Evolutionary conservation across 2,113 vertebrate species (phyloP), one percentile per base, ranked within the genome.

Genomic region (Zonotrichia leucophrys): DNA sequence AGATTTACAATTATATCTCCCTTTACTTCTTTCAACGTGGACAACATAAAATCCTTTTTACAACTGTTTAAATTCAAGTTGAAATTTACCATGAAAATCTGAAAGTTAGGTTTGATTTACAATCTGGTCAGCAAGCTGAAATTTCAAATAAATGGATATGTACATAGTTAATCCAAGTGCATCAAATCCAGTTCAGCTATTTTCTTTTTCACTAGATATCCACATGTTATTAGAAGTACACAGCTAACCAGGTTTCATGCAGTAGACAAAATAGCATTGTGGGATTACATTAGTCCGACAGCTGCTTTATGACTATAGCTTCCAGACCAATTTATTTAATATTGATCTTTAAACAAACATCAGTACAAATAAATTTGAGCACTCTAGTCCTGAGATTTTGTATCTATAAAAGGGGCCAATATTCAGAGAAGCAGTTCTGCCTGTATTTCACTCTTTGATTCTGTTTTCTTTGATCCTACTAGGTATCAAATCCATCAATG

Each of bases 291-390:
- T 98, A 98, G 98, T 98, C 98, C 92, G 87, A 98, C 98, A 98
- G 98, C 98, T 98, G 98, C 98, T 98, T 98, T 98, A 98, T 98
- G 98, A 98, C 98, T 98, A 97, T 97, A 98, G 98, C 98, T 98
- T 98, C 98, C 98, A 98, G 98, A 98, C 98, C 98, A 98, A 98
- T 98, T 98, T 98, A 98, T 98, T 98, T 98, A 98, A 98, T 98
- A 98, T 98, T 98, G 98, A 98, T 98, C 98, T 98, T 98, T 98
- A 98, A 98, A 98, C 98, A 98, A 98, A 98, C 98, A 98, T 98
- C 98, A 98, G 98, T 98, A 98, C 98, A 98, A 98, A 98, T 98
- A 98, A 98, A 98, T 98, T 97, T 98, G 98, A 98, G 97, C 97
- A 95, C 97, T 98, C 97, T 81, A 96, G 98, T 97, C 97, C 98